Base-by-base conservation (phyloP, 35 echinoderm and acorn worm genomes). In the Apostichopus californicus region DNA sequence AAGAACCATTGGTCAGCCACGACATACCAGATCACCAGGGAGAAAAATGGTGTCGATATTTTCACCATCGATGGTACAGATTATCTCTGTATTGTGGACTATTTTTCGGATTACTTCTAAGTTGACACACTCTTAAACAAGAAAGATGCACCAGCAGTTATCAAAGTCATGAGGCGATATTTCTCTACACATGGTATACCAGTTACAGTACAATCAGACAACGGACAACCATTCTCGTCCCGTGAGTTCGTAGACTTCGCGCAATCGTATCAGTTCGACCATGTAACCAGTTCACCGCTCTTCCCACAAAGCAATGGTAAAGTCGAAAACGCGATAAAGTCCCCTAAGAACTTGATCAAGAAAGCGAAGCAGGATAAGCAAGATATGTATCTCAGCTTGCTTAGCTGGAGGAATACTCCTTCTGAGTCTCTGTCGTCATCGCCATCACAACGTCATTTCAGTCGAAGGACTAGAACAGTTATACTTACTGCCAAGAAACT, bases 291-390 rank as follows among this genome's bases (percentile, higher is more conserved):
- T 28, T 28, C 26, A 1, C 26, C 26, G 26, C 18, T 87, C 8
- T 85, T 77, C 46, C 83, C 93, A 56, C 82, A 90, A 70, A 96
- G 95, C 61, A 96, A 96, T 66, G 93, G 95, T 17, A 94, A 96
- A 86, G 93, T 90, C 8, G 93, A 95, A 86, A 95, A 78, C 26
- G 26, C 26, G 26, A 28, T 28, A 28, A 28, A 28, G 26, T 0
- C 26, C 0, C 0, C 26, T 0, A 96, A 96, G 94, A 70, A 26
- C 1, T 1, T 58, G 92, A 9, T 58, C 93, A 13, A 83, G 60
- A 25, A 94, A 96, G 88, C 70, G 54, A 89, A 55, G 24, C 71
- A n/a, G n/a, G n/a, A n/a, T n/a, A n/a, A n/a, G n/a, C n/a, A n/a
- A n/a, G n/a, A n/a, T n/a, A n/a, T n/a, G n/a, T n/a, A 96, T 78